Base-by-base conservation (phyloP, 2,888 invertebrate genomes). In the Drosophila hawaiiensis region DNA sequence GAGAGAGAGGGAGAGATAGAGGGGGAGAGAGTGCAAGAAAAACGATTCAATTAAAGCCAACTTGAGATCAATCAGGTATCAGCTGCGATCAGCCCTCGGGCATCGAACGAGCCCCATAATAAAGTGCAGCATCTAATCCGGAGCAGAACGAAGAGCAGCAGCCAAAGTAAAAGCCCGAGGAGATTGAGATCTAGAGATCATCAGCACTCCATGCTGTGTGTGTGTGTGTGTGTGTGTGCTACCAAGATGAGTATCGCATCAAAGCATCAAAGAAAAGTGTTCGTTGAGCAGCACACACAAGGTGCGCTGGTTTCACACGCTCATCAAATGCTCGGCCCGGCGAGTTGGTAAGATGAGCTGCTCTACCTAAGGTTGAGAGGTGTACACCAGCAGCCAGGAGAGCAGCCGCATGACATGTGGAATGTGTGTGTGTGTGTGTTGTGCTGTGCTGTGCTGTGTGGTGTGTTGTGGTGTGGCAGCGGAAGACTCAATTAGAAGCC, bases 1-100 rank as follows among this genome's bases (percentile, higher is more conserved):
- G 71, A 67, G n/a, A n/a, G 35, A 49, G 37, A 28, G 10, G 60
- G 12, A 55, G 73, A 67, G n/a, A 28, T 39, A 43, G 37, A 28
- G 10, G 63, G 25, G 37, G 37, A 66, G 28, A 49, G 19, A 3
- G 16, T 28, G 29, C 3, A 47, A 31, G 63, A 73, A 73, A 78
- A 85, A 86, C 91, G 81, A 82, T 91, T 91, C 91, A 91, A 89
- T 91, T 91, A 91, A 90, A 87, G 76, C 71, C 80, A 81, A 69
- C 81, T 77, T 43, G 39, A 80, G 76, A 89, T 87, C 90, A 89
- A 87, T 87, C 86, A 83, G 83, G 50, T 60, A 83, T 90, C 88
- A 70, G 78, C 70, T 65, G 72, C 66, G 43, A 52, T 71, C 61
- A 39, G 69, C 39, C 56, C 43, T 35, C 14, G 25, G 33, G 62